Conservation (phyloP, 2,888 invertebrate genomes). For the Phorcus lineatus region DNA sequence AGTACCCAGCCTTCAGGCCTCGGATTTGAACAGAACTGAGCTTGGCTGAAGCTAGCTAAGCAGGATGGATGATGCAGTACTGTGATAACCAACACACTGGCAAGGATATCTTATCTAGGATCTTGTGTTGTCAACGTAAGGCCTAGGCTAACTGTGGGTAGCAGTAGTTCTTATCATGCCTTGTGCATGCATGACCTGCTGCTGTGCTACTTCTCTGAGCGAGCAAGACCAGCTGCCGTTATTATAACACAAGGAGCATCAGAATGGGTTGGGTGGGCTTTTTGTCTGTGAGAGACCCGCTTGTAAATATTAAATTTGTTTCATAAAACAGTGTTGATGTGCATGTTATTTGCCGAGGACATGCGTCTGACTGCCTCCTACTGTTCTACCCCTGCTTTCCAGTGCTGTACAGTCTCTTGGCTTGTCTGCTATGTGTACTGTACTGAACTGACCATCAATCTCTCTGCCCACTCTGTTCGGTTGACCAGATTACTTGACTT, state of each 20-base stretch:
- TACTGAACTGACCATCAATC: neutral
- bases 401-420: slow-evolving; percentile 10
- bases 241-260: neutral
- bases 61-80: neutral
- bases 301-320: slow-evolving; percentile 19
- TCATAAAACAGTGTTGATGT: slow-evolving; percentile 7
- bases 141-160: no score
- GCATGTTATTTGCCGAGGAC: neutral
- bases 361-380: neutral
- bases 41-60: neutral
- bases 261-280: slow-evolving; percentile 19
- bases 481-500: neutral
- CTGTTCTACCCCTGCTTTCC: slow-evolving; percentile 7
- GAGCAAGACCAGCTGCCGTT: slow-evolving; percentile 17
- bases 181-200: neutral
- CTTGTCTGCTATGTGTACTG: neutral
- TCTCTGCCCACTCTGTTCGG: neutral
- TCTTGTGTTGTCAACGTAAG: no score
- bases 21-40: neutral
- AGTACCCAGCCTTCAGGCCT: neutral
- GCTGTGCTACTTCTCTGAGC: neutral
- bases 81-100: neutral
- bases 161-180: neutral
- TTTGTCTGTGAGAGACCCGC: neutral
- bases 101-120: no score